Conservation (phyloP, 2,113 vertebrate genomes). For the Sapayoa aenigma region DNA sequence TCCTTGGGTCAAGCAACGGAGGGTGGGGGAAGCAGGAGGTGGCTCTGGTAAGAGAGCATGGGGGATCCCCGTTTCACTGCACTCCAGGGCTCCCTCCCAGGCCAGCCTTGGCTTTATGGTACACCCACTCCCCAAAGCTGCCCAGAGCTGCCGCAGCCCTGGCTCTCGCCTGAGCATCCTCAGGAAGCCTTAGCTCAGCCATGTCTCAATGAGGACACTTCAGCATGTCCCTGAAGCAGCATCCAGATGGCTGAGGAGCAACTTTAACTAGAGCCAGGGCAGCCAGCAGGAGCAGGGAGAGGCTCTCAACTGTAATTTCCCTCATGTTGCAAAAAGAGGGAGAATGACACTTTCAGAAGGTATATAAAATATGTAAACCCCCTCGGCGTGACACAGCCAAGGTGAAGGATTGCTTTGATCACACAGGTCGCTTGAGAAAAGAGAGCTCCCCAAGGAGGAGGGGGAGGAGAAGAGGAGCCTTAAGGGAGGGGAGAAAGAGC, state of each 20-base stretch:
- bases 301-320: not conserved
- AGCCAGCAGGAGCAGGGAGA: not conserved
- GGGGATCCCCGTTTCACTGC: not conserved
- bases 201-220: not conserved
- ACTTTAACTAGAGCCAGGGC: not conserved
- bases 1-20: not conserved
- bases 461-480: constrained; percentile 32
- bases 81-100: not conserved
- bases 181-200: not conserved
- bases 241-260: not conserved
- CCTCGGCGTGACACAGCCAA: not conserved
- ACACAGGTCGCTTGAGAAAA: constrained; percentile 19
- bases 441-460: not conserved
- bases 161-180: constrained; percentile 3
- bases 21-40: not conserved
- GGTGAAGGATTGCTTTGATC: not conserved
- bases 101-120: not conserved
- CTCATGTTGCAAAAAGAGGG: not conserved
- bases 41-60: fast-evolving
- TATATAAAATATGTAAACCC: not conserved
- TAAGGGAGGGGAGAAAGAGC: not conserved
- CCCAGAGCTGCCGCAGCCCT: not conserved
- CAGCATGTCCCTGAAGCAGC: not conserved
- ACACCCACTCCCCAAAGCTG: not conserved
- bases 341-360: not conserved